phyloP scores from a whole-genome alignment of 2,888 invertebrate genomes.

The Apotomis betuletana region DNA sequence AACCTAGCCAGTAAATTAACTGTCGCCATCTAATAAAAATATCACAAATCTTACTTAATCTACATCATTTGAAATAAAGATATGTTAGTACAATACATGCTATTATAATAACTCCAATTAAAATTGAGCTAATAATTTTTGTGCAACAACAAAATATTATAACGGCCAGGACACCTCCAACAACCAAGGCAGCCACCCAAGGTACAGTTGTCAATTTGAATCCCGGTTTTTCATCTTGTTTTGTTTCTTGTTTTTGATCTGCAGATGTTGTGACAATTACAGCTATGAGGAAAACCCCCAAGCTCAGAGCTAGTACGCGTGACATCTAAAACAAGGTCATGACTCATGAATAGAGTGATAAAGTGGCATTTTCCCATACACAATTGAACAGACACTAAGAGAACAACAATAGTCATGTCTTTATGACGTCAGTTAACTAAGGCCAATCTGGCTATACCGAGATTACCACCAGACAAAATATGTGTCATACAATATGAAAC shows the following conservation, averaged over 20 bases:
- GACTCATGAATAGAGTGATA: not conserved
- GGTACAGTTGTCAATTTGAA: conserved; percentile 28
- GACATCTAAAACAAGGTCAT: conserved; percentile 28
- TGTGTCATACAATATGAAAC: no score
- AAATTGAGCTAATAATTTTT: conserved; percentile 31
- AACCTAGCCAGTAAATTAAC: not conserved
- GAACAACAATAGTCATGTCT: no score
- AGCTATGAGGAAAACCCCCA: conserved; percentile 25
- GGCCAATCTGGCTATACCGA: no score
- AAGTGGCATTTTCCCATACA: not conserved
- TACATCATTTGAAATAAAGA: conserved; percentile 23
- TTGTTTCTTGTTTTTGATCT: conserved; percentile 28
- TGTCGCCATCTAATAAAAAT: not conserved
- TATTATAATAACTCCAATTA: conserved; percentile 27
- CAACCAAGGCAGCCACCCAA: conserved; percentile 24
- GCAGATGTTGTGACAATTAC: conserved; percentile 27
- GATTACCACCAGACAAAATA: no score
- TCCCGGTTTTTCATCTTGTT: conserved; percentile 26
- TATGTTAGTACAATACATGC: conserved; percentile 25
- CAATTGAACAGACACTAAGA: no score
- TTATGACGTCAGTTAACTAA: no score
- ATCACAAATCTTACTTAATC: conserved; percentile 10
- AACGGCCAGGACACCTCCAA: conserved; percentile 17
- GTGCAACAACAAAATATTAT: conserved; percentile 34
- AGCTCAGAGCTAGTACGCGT: conserved; percentile 15